Conservation (phyloP, 2,888 invertebrate genomes). For the Lacanobia oleracea region DNA sequence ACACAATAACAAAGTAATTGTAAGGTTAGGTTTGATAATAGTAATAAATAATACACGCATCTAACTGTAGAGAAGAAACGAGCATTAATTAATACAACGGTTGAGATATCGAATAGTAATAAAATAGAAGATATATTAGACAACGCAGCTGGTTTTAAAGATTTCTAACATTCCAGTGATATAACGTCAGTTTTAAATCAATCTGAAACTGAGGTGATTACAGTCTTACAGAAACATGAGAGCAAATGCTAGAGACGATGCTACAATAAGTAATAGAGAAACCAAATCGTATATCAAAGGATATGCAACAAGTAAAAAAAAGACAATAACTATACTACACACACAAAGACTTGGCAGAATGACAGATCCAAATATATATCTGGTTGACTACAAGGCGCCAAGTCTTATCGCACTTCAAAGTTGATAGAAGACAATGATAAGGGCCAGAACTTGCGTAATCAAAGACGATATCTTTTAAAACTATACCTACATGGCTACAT, state of each 20-base stretch:
- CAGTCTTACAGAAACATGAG: background rate
- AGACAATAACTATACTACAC: slow-evolving; percentile 16
- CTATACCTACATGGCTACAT: slow-evolving; percentile 18
- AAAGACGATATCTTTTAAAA: slow-evolving; percentile 13
- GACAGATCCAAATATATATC: slow-evolving; percentile 49
- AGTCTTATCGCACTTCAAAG: slow-evolving; percentile 44
- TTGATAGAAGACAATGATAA: slow-evolving; percentile 47
- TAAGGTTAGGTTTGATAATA: background rate
- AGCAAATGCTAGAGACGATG: background rate
- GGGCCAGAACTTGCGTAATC: slow-evolving; percentile 38
- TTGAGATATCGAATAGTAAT: background rate
- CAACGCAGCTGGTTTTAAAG: background rate
- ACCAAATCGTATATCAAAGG: background rate
- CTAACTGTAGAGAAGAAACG: background rate
- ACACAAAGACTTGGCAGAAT: slow-evolving; percentile 53
- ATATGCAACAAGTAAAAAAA: background rate
- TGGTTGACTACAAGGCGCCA: slow-evolving; percentile 55
- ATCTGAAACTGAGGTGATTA: background rate
- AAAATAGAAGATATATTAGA: slow-evolving; percentile 4
- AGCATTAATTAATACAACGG: background rate
- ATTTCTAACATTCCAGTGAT: background rate
- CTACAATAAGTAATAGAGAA: background rate
- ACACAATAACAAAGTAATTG: background rate
- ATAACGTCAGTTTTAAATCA: background rate
- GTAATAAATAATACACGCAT: background rate